A percentile compares a stretch with the other conserved stretches of the same genome.
Conservation (phyloP, 2,113 vertebrate species). For the Chamaea fasciata region DNA sequence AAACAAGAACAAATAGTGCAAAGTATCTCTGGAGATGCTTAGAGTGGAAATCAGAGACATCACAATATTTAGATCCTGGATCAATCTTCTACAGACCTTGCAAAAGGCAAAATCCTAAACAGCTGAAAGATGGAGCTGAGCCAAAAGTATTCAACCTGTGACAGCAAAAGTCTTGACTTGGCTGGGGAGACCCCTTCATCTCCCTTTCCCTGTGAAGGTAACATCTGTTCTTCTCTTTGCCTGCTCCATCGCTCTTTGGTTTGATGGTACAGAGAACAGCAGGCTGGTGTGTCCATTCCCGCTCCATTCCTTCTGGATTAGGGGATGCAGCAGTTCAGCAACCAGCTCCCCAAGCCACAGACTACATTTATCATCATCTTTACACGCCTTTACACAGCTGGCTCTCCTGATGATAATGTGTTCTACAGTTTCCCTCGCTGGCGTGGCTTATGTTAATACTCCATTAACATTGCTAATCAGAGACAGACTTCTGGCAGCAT, state of each 20-base stretch:
- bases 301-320: not conserved
- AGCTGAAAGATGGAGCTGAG: not conserved
- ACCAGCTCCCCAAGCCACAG: not conserved
- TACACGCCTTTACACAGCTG: slow-evolving; percentile 55
- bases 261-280: not conserved
- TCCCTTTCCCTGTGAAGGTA: not conserved
- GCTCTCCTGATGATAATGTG: slow-evolving; percentile 58
- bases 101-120: not conserved
- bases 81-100: not conserved
- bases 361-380: slow-evolving; percentile 49
- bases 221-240: slow-evolving; percentile 9
- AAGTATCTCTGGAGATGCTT: not conserved
- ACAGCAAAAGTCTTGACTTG: not conserved
- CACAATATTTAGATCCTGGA: not conserved
- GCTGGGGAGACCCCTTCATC: not conserved
- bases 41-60: not conserved
- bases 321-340: slow-evolving; percentile 9
- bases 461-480: slow-evolving; percentile 66
- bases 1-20: not conserved
- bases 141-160: not conserved
- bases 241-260: not conserved
- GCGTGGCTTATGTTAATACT: slow-evolving; percentile 61
- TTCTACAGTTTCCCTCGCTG: slow-evolving; percentile 62
- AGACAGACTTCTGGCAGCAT: slow-evolving; percentile 60
- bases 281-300: not conserved